Percentiles rank a stretch among this genome's conserved stretches.
These are phyloP conservation scores for Bruchidius siliquastri DNA, from an alignment of 2,888 invertebrate species.

Conservation along the genomic window DNA sequence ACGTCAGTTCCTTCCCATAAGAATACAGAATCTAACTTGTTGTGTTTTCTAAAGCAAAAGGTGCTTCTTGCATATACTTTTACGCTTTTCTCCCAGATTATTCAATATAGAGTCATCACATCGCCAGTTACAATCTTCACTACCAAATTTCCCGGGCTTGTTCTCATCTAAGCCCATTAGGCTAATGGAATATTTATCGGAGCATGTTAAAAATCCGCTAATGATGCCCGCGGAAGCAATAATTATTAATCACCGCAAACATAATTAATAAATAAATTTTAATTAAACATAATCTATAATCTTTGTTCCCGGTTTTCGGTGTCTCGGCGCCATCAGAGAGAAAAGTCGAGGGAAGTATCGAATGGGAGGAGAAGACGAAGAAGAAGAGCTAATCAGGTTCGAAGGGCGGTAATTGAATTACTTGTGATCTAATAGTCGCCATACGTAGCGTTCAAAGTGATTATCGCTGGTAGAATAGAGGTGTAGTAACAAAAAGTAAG, in stretches of 20 bases:
- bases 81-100: no score
- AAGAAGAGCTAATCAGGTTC: slow-evolving; percentile 30
- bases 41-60: no score
- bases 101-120: no score
- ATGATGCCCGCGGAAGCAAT: slow-evolving; percentile 13
- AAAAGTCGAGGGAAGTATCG: background rate
- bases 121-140: background rate
- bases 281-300: slow-evolving; percentile 25
- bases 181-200: background rate
- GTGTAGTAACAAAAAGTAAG: background rate
- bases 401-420: slow-evolving; percentile 33
- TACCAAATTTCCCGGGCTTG: background rate
- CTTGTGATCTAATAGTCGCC: slow-evolving; percentile 31
- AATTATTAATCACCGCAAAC: slow-evolving; percentile 20
- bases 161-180: background rate
- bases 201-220: slow-evolving; percentile 12
- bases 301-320: slow-evolving; percentile 14
- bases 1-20: no score
- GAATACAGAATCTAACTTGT: no score
- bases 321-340: background rate
- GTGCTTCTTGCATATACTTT: no score
- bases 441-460: slow-evolving; percentile 5
- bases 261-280: slow-evolving; percentile 24
- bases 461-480: background rate
- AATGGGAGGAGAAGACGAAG: slow-evolving; percentile 17